phyloP scores from a whole-genome alignment of 1,140 invertebrate species.

The Oncopodura yosiiana region DNA sequence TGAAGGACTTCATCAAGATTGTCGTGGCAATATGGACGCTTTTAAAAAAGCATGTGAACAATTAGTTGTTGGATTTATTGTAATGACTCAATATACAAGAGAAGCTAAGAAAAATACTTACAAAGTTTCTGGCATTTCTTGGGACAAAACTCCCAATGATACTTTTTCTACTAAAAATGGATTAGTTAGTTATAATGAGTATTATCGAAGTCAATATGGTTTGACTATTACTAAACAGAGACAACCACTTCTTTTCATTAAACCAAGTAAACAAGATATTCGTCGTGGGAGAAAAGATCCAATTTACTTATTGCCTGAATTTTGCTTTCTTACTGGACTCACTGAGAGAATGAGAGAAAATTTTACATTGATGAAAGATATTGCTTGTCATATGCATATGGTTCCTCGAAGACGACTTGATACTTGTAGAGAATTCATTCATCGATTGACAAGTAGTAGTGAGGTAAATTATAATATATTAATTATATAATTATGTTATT shows the following conservation, averaged over 20 bases:
- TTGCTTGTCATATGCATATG: conserved; percentile 40
- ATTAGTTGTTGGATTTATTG: conserved; percentile 65
- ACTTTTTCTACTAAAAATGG: too few relatives aligned
- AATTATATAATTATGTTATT: neutral
- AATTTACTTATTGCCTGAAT: too few relatives aligned
- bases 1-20: conserved; percentile 40
- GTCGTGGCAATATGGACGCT: conserved; percentile 57
- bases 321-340: conserved; percentile 40
- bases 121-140: too few relatives aligned
- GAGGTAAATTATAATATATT: neutral
- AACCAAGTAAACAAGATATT: conserved; percentile 19
- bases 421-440: too few relatives aligned
- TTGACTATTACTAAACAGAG: conserved; percentile 5
- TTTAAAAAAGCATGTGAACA: conserved; percentile 64
- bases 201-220: conserved; percentile 54
- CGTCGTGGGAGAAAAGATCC: conserved; percentile 33
- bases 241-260: conserved; percentile 25
- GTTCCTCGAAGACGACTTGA: too few relatives aligned
- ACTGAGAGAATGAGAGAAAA: conserved; percentile 36
- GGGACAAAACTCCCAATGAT: too few relatives aligned
- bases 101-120: too few relatives aligned
- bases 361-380: conserved; percentile 37
- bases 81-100: too few relatives aligned
- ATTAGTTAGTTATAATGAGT: conserved; percentile 62
- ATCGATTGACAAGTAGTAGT: too few relatives aligned